Evolutionary conservation across 1,140 invertebrate species (phyloP), one percentile per base, ranked within the genome.

Genomic region (Zophobas morio): DNA sequence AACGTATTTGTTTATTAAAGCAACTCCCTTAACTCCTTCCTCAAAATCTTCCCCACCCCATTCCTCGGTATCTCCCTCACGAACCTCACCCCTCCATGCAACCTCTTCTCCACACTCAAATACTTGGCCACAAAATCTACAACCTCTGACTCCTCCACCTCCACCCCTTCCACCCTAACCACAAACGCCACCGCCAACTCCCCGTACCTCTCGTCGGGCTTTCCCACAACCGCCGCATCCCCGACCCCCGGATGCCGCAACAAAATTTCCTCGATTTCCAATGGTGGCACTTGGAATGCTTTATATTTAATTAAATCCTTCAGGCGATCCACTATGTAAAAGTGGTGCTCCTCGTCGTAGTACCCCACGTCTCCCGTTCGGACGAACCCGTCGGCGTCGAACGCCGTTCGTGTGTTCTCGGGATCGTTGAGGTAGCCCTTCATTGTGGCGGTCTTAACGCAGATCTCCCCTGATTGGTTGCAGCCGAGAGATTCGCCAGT

Each of bases 231-330:
- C 1, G 90, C 94, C 8, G 88, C 92, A 80, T 96, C 94, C 78
- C 87, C 86, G n/a, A 96, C 87, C 34, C 85, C 87, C n/a, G 91
- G 89, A 86, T 93, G 91, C 42, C 88, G 88, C 47, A 93, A 84
- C 42, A 96, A 83, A 32, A 95, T 76, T 39, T 88, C 89, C 89
- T 96, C 95, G 34, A 95, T 80, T 85, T 94, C 93, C 5, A 93
- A 90, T 70, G 95, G 95, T 0, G 94, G 88, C 0, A 93, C 92
- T 87, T 94, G 93, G 60, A 90, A 89, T 47, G 92, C 93, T 84
- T 93, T 94, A 33, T 93, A 93, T 87, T 98, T 98, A 76, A 98
- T 97, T 5, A 98, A 88, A 84, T 97, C 96, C 83, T 98, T 98
- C 53, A 96, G 81, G 71, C 96, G 88, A 80, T 97, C 96, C 0